phyloP scores from a whole-genome alignment of 2,113 vertebrate species.

The Passer montanus region DNA sequence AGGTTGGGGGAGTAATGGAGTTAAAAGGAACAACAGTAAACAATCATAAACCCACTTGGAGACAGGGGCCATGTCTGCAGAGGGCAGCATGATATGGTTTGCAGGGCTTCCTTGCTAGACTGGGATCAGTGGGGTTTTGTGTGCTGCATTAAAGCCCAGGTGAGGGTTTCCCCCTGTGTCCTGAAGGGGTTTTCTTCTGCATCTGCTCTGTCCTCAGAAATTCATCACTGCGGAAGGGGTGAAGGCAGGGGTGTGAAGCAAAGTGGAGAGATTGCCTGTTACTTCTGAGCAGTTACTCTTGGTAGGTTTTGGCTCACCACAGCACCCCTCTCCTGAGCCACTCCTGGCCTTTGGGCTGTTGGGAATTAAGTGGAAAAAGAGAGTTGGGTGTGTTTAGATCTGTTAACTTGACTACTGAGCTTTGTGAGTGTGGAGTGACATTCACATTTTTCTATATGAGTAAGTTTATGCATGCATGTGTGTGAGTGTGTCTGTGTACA shows the following conservation, averaged over 20 bases:
- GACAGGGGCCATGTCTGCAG: not conserved
- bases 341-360: not conserved
- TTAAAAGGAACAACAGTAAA: not conserved
- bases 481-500: not conserved
- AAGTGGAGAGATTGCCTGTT: not conserved
- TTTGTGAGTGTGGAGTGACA: not conserved
- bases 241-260: not conserved
- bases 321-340: not conserved
- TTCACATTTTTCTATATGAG: not conserved
- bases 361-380: not conserved
- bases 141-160: accelerated
- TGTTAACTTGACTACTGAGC: not conserved
- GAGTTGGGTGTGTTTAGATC: not conserved
- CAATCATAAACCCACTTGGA: not conserved
- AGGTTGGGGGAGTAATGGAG: not conserved
- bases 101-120: not conserved
- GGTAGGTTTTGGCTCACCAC: not conserved
- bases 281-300: not conserved
- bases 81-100: not conserved
- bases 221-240: not conserved
- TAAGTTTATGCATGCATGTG: not conserved
- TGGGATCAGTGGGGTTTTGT: not conserved
- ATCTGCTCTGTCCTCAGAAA: not conserved
- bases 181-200: not conserved
- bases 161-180: not conserved